These are phyloP conservation scores for Albula goreensis DNA, from an alignment of 2,113 vertebrate genomes.

Conservation along the genomic window DNA sequence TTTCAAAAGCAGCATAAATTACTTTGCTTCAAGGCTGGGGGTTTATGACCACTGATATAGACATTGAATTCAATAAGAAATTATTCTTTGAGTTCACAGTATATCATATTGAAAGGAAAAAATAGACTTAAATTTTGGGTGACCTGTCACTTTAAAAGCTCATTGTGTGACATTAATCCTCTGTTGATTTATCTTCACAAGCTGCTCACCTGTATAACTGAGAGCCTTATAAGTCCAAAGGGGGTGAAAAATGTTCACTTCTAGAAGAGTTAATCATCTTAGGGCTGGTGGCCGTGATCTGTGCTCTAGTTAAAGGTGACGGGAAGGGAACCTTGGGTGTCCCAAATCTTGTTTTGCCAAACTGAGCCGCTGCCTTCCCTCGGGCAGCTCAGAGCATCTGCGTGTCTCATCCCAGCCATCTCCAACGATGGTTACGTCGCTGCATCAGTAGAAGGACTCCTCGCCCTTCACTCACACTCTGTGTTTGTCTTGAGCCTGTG, in stretches of 20 bases:
- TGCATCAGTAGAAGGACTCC: neutral
- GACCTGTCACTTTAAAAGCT: neutral
- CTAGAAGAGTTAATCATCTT: neutral
- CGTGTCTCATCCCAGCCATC: too few relatives aligned
- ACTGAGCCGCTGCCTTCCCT: neutral
- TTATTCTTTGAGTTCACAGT: too few relatives aligned
- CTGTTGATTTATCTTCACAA: neutral
- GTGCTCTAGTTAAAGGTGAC: neutral
- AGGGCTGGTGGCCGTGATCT: neutral
- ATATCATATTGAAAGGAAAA: too few relatives aligned
- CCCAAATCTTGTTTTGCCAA: neutral
- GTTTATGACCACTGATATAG: too few relatives aligned
- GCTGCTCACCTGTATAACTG: constrained; percentile 3
- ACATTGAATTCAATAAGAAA: too few relatives aligned
- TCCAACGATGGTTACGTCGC: neutral
- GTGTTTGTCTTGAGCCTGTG: neutral
- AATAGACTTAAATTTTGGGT: too few relatives aligned
- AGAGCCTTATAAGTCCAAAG: neutral
- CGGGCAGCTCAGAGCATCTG: too few relatives aligned
- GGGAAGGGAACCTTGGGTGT: neutral
- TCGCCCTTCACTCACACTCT: neutral
- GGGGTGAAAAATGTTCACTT: too few relatives aligned
- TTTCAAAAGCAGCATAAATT: too few relatives aligned
- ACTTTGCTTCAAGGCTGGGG: too few relatives aligned
- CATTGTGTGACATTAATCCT: neutral